These are phyloP conservation scores for Andrena minutula DNA, from an alignment of 2,888 invertebrate species.

Conservation along the genomic window DNA sequence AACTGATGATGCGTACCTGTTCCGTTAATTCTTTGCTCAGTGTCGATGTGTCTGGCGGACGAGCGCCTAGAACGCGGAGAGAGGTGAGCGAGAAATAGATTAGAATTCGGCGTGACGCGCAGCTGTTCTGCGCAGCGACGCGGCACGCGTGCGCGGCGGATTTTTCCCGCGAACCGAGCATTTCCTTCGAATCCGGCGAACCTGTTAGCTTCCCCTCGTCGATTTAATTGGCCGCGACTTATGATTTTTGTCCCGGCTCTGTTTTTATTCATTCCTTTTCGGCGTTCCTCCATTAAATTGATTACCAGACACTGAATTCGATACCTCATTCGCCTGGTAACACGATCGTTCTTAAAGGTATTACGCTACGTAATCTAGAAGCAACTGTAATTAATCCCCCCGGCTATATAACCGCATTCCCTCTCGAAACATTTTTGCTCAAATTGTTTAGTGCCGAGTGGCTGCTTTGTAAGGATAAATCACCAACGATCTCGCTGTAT, in stretches of 20 bases:
- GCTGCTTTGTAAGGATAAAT: slow-evolving; percentile 31
- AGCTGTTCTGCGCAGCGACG: slow-evolving; percentile 7
- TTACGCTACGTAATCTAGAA: slow-evolving; percentile 67
- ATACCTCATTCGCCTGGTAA: slow-evolving; percentile 53
- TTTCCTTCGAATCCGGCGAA: background rate
- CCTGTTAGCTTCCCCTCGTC: background rate
- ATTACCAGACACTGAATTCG: slow-evolving; percentile 50
- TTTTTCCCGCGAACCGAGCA: slow-evolving; percentile 16
- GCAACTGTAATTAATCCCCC: slow-evolving; percentile 67
- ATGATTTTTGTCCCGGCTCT: background rate
- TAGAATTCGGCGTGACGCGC: slow-evolving; percentile 14
- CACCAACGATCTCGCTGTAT: background rate
- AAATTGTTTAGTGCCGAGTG: slow-evolving; percentile 42
- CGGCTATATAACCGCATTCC: slow-evolving; percentile 59
- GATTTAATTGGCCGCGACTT: background rate
- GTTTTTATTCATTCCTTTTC: slow-evolving; percentile 14
- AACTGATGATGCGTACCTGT: background rate
- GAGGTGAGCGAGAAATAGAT: background rate
- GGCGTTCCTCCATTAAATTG: slow-evolving; percentile 47
- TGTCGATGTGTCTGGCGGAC: background rate
- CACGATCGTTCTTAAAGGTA: slow-evolving; percentile 60
- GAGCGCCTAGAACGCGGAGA: background rate
- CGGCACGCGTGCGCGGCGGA: background rate
- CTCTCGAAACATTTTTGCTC: slow-evolving; percentile 58
- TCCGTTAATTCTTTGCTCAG: slow-evolving; percentile 1